Conservation (phyloP, 2,113 vertebrate genomes). For the Cyphomyrus discorhynchus region DNA sequence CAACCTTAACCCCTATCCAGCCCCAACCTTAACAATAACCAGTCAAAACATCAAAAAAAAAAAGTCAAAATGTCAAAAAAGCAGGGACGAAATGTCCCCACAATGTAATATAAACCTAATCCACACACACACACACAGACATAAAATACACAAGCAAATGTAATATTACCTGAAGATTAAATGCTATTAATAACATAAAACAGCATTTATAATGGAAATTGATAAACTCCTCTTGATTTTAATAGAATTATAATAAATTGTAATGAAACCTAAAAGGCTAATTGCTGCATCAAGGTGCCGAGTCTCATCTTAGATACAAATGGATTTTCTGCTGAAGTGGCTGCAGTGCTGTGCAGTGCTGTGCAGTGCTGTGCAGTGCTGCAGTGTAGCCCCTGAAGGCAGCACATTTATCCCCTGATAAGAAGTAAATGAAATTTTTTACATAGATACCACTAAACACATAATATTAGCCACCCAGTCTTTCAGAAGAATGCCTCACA, state of each 20-base stretch:
- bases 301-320: slow-evolving; percentile 30
- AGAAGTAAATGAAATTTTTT: slow-evolving; percentile 20
- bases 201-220: not conserved
- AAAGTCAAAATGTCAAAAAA: no score
- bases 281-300: not conserved
- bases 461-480: not conserved
- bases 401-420: slow-evolving; percentile 26
- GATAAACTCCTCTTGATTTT: not conserved
- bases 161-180: not conserved
- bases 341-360: not conserved
- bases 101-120: no score
- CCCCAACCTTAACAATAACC: no score
- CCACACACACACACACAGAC: no score
- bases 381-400: slow-evolving; percentile 28
- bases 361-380: not conserved
- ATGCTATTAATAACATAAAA: no score
- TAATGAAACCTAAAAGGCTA: not conserved
- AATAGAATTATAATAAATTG: not conserved
- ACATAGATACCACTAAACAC: not conserved
- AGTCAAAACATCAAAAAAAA: no score
- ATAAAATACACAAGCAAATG: not conserved
- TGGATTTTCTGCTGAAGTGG: slow-evolving; percentile 35
- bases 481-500: slow-evolving; percentile 33
- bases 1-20: no score
- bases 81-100: no score